Evolutionary conservation across 1,140 invertebrate genomes (phyloP), one percentile per base, ranked within the genome.

Genomic region (Achatina immaculata): DNA sequence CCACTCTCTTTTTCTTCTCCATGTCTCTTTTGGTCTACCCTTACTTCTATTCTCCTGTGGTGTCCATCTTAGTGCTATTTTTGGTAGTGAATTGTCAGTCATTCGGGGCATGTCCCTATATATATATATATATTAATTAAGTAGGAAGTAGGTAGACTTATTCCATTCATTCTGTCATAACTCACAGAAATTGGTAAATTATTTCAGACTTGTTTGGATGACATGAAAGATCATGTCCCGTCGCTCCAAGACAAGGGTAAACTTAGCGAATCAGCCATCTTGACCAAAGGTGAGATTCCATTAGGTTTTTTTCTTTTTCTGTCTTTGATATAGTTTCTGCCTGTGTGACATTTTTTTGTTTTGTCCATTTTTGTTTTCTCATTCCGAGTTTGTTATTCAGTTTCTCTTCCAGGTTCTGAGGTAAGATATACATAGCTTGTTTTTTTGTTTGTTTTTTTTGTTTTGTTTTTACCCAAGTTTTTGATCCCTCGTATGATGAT

Each of bases 231-330:
- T 21, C 31, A 68, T 34, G 74, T 84, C 28, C 83, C 83, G 24
- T 80, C 79, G 4, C 51, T 84, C 11, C 74, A 62, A 16, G 75
- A 84, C 69, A 82, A 84, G 48, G 79, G 83, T 38, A 84, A 84
- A 75, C 75, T 83, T 51, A 84, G 83, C 58, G 83, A 84, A 74
- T 82, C 81, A 21, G 45, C 78, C 38, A 81, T 84, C 24, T 34
- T 84, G 7, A 43, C 45, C 58, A 82, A 81, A 84, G 83, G 83
- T 84, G 79, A 82, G 83, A 68, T 42, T 36, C 40, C 55, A 71
- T 80, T 75, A 58, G n/a, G 28, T 36, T 79, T 80, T 78, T 28
- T 34, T 14, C 16, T 55, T 24, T 11, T 58, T 78, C 79, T 72
- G n/a, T 66, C 31, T 77, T 31, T 71, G 6, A 3, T 51, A 31